Evolutionary conservation across 2,888 invertebrate genomes (phyloP).

Genomic region (Augiades crinisus): DNA sequence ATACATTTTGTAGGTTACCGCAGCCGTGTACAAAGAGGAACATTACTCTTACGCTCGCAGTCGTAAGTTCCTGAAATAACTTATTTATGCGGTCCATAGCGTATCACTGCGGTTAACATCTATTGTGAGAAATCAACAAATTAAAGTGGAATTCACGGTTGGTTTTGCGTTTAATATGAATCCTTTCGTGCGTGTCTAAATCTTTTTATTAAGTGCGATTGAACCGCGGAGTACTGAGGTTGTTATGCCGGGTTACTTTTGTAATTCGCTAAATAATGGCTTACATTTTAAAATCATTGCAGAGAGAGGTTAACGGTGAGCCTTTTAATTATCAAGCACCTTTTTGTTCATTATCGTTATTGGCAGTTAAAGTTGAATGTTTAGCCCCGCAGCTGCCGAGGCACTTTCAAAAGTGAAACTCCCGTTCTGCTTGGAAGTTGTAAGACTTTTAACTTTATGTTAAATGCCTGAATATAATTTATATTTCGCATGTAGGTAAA

Average conservation of each 20-base stretch:
- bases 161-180: constrained; percentile 12
- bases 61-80: constrained; percentile 10
- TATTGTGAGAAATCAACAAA: constrained; percentile 20
- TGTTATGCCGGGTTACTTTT: constrained; percentile 3
- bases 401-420: constrained; percentile 37
- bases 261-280: neutral
- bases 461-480: neutral
- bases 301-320: neutral
- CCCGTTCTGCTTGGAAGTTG: constrained; percentile 13
- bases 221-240: constrained; percentile 12
- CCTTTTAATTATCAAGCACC: constrained; percentile 21
- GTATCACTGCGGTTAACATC: constrained; percentile 13
- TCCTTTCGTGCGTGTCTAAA: constrained; percentile 28
- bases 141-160: constrained; percentile 18
- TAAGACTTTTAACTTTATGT: constrained; percentile 12
- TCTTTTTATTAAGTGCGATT: constrained; percentile 25
- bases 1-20: constrained; percentile 7
- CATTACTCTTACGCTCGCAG: neutral
- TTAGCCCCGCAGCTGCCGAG: constrained; percentile 28
- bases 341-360: constrained; percentile 18
- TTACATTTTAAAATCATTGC: constrained; percentile 5
- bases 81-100: neutral
- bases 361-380: constrained; percentile 29
- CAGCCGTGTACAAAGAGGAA: neutral
- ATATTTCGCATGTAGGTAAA: neutral